Evolutionary conservation across 2,113 vertebrate genomes (phyloP), one percentile per base, ranked within the genome.

Genomic region (Oryzias curvinotus): DNA sequence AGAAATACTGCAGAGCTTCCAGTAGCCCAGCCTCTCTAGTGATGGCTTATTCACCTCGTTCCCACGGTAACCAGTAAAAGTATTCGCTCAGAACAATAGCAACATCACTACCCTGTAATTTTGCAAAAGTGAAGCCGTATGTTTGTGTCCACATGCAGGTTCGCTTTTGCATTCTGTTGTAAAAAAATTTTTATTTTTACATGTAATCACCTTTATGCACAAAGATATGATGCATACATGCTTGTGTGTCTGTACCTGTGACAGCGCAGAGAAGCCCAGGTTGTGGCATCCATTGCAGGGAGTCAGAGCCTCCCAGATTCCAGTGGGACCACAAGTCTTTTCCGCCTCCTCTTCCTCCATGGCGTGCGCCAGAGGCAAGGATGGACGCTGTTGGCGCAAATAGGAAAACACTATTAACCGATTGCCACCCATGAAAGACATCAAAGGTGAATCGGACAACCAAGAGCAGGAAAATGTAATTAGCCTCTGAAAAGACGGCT

Each of bases 241-340:
- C 43, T 26, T 4, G 12, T 14, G 45, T 16, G 18, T 15, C 46
- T 49, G 3, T 93, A 97, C 95, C 94, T 96, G 94, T 47, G 95
- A 91, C 55, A 93, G 89, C 81, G 93, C 92, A 30, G 95, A 92
- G 62, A 98, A 96, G 68, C 95, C 95, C 0, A 98, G 93, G 82
- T 96, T 96, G 68, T 90, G 92, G 87, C 96, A 98, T 80, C 96
- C 95, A 23, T 98, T 98, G 86, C 96, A 98, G 47, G 96, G 96
- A 30, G 95, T 98, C 58, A 98, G 30, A 7, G 94, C 94, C 80
- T 97, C 96, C 96, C 96, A 98, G 78, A 98, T 92, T 83, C 95
- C 95, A 14, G 93, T 90, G 18, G 95, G 96, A 18, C 96, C 95
- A 55, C 96, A 98, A 7, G 87, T 92, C 78, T 93, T 96, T 71